These are phyloP conservation scores for Aelia acuminata DNA, from an alignment of 2,888 invertebrate species.

Conservation along the genomic window DNA sequence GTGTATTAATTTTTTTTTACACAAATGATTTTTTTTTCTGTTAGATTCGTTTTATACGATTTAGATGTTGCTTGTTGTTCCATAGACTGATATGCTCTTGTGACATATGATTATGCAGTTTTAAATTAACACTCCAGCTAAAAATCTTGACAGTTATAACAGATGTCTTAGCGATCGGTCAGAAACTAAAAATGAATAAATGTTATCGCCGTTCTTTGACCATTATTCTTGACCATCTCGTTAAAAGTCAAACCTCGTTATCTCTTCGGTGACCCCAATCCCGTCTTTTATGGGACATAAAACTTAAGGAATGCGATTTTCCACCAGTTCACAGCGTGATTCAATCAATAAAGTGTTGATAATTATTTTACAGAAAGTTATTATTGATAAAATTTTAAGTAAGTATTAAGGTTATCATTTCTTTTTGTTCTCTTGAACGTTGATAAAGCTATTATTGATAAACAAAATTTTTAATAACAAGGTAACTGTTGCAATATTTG, in stretches of 20 bases:
- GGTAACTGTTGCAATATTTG: too few species aligned
- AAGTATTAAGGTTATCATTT: too few species aligned
- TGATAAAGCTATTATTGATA: too few species aligned
- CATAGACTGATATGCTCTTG: too few species aligned
- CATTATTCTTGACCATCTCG: slow-evolving; percentile 15
- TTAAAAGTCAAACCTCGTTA: slow-evolving; percentile 48
- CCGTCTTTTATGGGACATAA: not conserved
- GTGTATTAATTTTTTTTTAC: too few species aligned
- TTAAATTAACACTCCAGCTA: not conserved
- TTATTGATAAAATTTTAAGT: too few species aligned
- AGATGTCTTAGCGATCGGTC: not conserved
- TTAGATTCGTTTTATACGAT: too few species aligned
- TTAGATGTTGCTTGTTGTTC: too few species aligned
- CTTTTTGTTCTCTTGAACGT: too few species aligned
- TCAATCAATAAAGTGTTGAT: not conserved
- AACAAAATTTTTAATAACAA: too few species aligned
- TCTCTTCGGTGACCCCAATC: not conserved
- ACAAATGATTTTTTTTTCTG: too few species aligned
- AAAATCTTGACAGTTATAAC: not conserved
- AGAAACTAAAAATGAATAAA: not conserved
- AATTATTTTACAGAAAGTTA: not conserved
- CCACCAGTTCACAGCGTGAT: not conserved
- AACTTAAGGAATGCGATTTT: slow-evolving; percentile 28
- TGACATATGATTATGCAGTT: not conserved
- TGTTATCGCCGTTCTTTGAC: not conserved